A percentile compares a stretch with the other conserved stretches of the same genome.
Evolutionary conservation across 2,797 vertebrate species (phyloP).

Genomic region (Manis javanica): DNA sequence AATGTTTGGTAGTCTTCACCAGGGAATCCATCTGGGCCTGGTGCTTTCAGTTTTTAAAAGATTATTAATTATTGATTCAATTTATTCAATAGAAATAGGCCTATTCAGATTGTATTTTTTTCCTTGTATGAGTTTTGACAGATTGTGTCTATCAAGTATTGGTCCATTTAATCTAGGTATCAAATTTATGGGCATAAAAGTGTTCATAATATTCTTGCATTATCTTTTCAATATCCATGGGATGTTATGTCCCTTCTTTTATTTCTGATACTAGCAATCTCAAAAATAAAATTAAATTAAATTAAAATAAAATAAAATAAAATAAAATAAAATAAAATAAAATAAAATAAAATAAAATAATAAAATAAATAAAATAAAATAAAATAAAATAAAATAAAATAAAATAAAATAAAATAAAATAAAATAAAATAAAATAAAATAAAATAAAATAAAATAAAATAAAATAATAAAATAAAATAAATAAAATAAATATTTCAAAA

Average conservation of each 20-base stretch:
- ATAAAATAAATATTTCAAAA: too few relatives aligned
- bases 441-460: too few relatives aligned
- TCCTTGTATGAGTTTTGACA: neutral
- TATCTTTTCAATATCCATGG: neutral
- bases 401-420: too few relatives aligned
- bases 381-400: too few relatives aligned
- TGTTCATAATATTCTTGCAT: neutral
- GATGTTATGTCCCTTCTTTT: neutral
- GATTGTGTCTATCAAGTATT: neutral
- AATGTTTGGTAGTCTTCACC: neutral
- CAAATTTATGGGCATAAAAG: neutral
- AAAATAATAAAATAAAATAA: too few relatives aligned
- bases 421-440: too few relatives aligned
- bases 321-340: too few relatives aligned
- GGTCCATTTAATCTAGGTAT: neutral
- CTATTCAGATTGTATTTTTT: neutral
- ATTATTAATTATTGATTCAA: neutral
- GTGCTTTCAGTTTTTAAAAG: neutral
- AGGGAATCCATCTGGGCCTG: neutral
- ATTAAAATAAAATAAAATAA: too few relatives aligned
- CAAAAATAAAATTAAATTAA: too few relatives aligned
- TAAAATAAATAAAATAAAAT: too few relatives aligned
- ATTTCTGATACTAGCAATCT: neutral
- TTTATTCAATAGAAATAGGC: neutral
- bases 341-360: too few relatives aligned